Conservation (phyloP, 2,113 vertebrate genomes). For the Poecilia latipinna region DNA sequence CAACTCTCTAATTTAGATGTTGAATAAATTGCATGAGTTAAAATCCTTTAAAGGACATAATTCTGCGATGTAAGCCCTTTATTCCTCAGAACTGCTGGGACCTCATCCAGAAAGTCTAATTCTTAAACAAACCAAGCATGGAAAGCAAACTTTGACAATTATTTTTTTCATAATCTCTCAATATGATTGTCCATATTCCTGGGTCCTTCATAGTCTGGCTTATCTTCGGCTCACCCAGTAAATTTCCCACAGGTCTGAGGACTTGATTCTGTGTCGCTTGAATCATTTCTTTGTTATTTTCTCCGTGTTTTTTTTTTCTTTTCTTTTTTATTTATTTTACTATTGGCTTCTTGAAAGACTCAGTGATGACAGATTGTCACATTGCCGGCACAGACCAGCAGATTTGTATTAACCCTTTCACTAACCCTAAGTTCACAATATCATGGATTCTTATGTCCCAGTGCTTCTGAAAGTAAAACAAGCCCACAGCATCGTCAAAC, state of each 20-base stretch:
- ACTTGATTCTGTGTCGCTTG: not conserved
- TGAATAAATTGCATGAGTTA: not conserved
- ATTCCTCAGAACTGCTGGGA: not conserved
- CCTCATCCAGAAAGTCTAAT: not conserved
- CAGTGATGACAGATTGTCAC: no score
- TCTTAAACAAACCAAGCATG: not conserved
- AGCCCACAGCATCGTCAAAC: no score
- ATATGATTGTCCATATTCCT: not conserved
- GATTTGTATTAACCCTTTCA: no score
- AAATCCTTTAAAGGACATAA: not conserved
- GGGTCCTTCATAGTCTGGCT: not conserved
- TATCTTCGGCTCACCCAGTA: not conserved
- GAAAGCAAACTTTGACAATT: not conserved
- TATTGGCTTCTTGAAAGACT: no score
- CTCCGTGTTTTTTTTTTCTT: not conserved
- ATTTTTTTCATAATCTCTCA: not conserved
- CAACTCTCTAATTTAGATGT: not conserved
- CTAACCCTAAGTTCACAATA: no score
- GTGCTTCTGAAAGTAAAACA: no score
- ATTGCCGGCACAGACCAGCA: no score
- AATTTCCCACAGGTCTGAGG: no score
- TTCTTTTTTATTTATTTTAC: not conserved
- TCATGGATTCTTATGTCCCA: no score
- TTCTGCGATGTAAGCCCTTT: not conserved
- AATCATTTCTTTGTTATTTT: not conserved